Evolutionary conservation across 2,797 vertebrate genomes (phyloP), one percentile per base, ranked within the genome.

Genomic region (Tamandua tetradactyla): DNA sequence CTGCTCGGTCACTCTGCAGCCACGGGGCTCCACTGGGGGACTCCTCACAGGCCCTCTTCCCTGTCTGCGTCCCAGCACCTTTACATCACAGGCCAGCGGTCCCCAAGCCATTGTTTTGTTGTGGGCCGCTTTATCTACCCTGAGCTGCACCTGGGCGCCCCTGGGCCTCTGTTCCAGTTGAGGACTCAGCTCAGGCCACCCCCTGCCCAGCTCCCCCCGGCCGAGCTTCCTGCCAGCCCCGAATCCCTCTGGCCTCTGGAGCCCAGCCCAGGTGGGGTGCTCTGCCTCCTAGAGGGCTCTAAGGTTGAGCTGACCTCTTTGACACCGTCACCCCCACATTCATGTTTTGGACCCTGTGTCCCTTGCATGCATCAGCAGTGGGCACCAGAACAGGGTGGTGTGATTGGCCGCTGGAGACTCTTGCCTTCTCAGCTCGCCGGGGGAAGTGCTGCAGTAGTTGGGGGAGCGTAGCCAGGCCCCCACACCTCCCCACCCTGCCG

Each of bases 261-360:
- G 2, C 13, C 72, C 35, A 7, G 17, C 4, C 13, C 1, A 1
- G 3, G 27, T 25, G 89, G 9, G 57, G 32, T 2, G 11, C 44
- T 42, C 27, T 5, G 49, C 12, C 23, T 42, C 14, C 0, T 1
- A 0, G 15, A 32, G 44, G 3, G 59, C 3, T 22, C 81, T 87
- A 72, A 37, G 79, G 80, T 37, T 27, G 84, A 47, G 47, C 71
- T 2, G 22, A 62, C 76, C 88, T 61, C 68, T 57, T 52, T 44
- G 12, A 84, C 87, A 91, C 69, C 17, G 62, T 30, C 0, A 25
- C 0, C 47, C n/a, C 49, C 35, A 55, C 11, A 7, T 40, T 32
- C 15, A 6, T 0, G 4, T 76, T 59, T 89, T 20, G 12, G 13
- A n/a, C 20, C 20, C 27, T 30, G 0, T 0, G 11, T 42, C 1